These are phyloP conservation scores for Eriocheir sinensis DNA, from an alignment of 1,140 invertebrate species.

Conservation along the genomic window DNA sequence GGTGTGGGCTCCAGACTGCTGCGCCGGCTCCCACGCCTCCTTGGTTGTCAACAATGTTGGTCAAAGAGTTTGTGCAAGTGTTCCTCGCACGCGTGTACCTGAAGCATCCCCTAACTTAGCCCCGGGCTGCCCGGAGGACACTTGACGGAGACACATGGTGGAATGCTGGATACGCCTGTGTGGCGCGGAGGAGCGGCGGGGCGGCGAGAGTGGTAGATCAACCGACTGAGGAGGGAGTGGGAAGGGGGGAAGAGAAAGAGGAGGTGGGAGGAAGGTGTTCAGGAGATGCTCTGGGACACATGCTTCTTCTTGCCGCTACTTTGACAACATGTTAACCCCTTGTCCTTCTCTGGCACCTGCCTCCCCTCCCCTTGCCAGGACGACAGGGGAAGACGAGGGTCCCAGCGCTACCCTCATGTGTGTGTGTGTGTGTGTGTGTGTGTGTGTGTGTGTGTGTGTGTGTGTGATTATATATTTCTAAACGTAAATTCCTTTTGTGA, in stretches of 20 bases:
- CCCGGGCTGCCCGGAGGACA: not conserved
- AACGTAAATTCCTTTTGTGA: too few relatives aligned
- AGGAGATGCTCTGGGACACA: constrained; percentile 12
- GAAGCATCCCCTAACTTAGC: not conserved
- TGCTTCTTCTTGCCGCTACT: constrained; percentile 19
- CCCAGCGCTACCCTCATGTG: not conserved
- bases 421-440: not conserved
- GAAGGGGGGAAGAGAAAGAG: not conserved
- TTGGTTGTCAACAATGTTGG: not conserved
- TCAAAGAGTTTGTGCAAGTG: not conserved
- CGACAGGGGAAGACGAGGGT: not conserved
- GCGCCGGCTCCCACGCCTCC: not conserved
- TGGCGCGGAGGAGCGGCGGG: not conserved
- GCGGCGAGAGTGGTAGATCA: not conserved
- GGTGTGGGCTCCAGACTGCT: constrained; percentile 24
- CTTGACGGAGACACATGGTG: constrained; percentile 9
- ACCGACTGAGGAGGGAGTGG: not conserved
- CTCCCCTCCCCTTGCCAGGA: not conserved
- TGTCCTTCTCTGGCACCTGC: not conserved
- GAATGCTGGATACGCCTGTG: constrained; percentile 37
- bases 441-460: constrained; percentile 16
- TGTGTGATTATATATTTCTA: too few relatives aligned
- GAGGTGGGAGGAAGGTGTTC: not conserved
- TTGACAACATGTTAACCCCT: not conserved
- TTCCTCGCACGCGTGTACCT: not conserved